phyloP scores from a whole-genome alignment of 2,888 invertebrate species.

The Gibbula magus region DNA sequence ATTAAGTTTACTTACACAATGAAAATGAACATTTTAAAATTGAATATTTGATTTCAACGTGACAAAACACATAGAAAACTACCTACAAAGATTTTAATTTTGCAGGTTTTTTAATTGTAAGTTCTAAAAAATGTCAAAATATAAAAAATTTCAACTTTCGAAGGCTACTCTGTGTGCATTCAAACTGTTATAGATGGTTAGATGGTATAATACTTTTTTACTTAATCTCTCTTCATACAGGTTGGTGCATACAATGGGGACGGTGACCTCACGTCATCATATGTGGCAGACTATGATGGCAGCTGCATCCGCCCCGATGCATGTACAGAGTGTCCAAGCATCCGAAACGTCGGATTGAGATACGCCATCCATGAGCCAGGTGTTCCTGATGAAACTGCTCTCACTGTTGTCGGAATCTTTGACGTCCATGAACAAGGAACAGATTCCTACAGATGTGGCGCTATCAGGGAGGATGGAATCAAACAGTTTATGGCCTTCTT shows the following conservation, averaged over 20 bases:
- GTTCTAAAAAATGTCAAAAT: too few relatives aligned
- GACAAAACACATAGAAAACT: too few relatives aligned
- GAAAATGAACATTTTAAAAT: too few relatives aligned
- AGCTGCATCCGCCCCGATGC: slow-evolving; percentile 61
- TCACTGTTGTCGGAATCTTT: slow-evolving; percentile 56
- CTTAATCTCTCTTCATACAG: too few relatives aligned
- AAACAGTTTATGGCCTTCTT: slow-evolving; percentile 71
- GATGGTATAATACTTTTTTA: too few relatives aligned
- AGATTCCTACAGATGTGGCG: slow-evolving; percentile 60
- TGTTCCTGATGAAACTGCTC: slow-evolving; percentile 39
- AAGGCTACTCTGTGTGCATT: too few relatives aligned
- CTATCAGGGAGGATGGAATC: slow-evolving; percentile 59
- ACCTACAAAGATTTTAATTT: too few relatives aligned
- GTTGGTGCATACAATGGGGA: slow-evolving; percentile 54
- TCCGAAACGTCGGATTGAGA: slow-evolving; percentile 50
- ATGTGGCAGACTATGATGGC: slow-evolving; percentile 56
- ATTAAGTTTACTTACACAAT: too few relatives aligned
- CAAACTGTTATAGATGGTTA: too few relatives aligned
- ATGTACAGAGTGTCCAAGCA: slow-evolving; percentile 67
- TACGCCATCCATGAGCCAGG: slow-evolving; percentile 27
- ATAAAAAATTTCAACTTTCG: too few relatives aligned
- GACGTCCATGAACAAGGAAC: slow-evolving; percentile 61
- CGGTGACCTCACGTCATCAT: slow-evolving; percentile 15
- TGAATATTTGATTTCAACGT: too few relatives aligned
- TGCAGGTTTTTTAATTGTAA: too few relatives aligned